Conservation (phyloP, 2,888 invertebrate species). For the Hirtodrosophila histrioides region DNA sequence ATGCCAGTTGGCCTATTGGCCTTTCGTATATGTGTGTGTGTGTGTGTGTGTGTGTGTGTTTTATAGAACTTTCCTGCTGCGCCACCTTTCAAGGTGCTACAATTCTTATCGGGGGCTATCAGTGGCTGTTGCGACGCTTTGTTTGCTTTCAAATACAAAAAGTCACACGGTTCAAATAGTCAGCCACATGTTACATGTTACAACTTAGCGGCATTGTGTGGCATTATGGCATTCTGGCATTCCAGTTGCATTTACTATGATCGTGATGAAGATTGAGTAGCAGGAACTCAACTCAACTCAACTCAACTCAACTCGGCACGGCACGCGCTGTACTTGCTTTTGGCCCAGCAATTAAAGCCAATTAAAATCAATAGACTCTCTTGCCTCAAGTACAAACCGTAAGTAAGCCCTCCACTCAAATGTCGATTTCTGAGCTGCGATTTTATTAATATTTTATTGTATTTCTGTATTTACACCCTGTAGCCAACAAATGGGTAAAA, state of each 20-base stretch:
- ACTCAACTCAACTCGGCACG: no score
- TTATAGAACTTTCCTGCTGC: constrained; percentile 12
- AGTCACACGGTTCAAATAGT: constrained; percentile 30
- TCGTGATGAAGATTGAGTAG: constrained; percentile 44
- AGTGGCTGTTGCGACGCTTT: constrained; percentile 33
- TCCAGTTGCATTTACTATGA: constrained; percentile 27
- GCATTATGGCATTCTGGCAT: constrained; percentile 1
- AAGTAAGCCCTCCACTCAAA: constrained; percentile 42
- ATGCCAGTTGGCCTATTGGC: constrained; percentile 4
- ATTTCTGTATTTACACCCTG: no score
- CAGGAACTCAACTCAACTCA: constrained; percentile 2
- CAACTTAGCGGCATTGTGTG: no score
- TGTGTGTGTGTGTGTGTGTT: not conserved
- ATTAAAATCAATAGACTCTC: constrained; percentile 70
- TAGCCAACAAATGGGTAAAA: no score
- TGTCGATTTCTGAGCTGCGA: constrained; percentile 19
- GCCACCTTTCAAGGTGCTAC: constrained; percentile 60
- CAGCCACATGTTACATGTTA: not conserved
- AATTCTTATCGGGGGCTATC: constrained; percentile 37
- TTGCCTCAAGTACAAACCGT: constrained; percentile 32
- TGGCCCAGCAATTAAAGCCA: constrained; percentile 56
- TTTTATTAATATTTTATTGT: constrained; percentile 14
- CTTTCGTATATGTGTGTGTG: not conserved
- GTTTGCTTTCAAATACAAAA: constrained; percentile 36
- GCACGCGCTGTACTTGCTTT: not conserved